A percentile compares a stretch with the other conserved stretches of the same genome.
Evolutionary conservation across 2,888 invertebrate genomes (phyloP).

Genomic region (Stratiomys singularior): DNA sequence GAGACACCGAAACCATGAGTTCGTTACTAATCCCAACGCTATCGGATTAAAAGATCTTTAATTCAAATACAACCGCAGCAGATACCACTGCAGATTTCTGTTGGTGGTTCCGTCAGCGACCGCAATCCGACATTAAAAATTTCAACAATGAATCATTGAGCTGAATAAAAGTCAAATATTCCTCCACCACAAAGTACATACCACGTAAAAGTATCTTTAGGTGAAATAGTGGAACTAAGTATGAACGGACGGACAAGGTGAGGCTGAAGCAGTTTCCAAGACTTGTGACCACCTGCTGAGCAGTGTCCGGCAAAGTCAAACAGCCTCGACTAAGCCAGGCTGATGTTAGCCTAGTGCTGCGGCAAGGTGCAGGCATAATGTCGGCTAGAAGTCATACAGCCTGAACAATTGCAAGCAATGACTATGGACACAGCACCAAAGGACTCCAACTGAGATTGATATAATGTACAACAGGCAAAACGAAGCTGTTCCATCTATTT

Average conservation of each 20-base stretch:
- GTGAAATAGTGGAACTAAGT: background rate
- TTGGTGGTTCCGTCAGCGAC: background rate
- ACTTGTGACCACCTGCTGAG: constrained; percentile 16
- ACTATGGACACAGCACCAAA: background rate
- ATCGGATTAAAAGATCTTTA: background rate
- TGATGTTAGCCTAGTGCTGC: no score
- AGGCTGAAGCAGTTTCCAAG: background rate
- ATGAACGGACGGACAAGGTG: background rate
- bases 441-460: background rate
- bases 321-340: no score
- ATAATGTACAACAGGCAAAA: background rate
- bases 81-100: background rate
- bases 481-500: background rate
- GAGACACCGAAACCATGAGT: constrained; percentile 8
- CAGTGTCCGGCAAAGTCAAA: background rate
- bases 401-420: constrained; percentile 7
- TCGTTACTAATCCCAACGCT: background rate
- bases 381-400: background rate
- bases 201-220: background rate
- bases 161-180: background rate
- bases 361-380: no score
- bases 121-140: background rate
- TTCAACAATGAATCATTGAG: background rate
- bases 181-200: background rate
- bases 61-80: background rate